Conservation (phyloP, 2,888 invertebrate genomes). For the Chymomyza procnemis region DNA sequence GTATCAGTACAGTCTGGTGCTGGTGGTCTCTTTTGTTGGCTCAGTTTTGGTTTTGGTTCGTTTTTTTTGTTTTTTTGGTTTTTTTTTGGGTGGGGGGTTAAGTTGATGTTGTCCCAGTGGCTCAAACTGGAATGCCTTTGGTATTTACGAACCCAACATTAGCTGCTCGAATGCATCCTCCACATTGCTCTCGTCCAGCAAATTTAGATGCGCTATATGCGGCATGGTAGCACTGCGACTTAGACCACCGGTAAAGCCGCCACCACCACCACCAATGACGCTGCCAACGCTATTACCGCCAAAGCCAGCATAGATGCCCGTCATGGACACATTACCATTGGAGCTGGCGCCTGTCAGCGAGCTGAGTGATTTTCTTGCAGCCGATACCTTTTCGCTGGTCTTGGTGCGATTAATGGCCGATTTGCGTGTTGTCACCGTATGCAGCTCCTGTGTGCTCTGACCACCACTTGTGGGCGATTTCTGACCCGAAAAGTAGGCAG, state of each 20-base stretch:
- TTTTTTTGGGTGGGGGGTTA: too few species aligned
- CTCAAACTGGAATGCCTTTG: constrained; percentile 44
- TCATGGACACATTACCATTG: constrained; percentile 59
- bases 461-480: constrained; percentile 75
- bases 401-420: constrained; percentile 79
- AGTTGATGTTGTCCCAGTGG: constrained; percentile 20
- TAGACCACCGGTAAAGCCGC: constrained; percentile 79
- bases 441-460: constrained; percentile 42
- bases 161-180: constrained; percentile 93
- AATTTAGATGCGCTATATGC: constrained; percentile 83
- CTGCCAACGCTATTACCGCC: constrained; percentile 14
- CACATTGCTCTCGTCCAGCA: constrained; percentile 88
- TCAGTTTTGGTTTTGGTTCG: not conserved
- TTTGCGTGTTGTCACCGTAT: constrained; percentile 57
- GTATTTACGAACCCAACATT: constrained; percentile 81
- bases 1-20: constrained; percentile 9
- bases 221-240: constrained; percentile 88
- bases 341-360: constrained; percentile 47
- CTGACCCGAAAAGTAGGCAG: constrained; percentile 84
- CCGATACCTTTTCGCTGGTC: constrained; percentile 80
- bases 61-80: too few species aligned
- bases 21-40: not conserved
- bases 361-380: constrained; percentile 76
- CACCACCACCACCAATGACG: constrained; percentile 29
- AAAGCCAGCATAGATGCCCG: constrained; percentile 33